phyloP scores from a whole-genome alignment of 2,888 invertebrate genomes.

The Drosophila aldrichi region DNA sequence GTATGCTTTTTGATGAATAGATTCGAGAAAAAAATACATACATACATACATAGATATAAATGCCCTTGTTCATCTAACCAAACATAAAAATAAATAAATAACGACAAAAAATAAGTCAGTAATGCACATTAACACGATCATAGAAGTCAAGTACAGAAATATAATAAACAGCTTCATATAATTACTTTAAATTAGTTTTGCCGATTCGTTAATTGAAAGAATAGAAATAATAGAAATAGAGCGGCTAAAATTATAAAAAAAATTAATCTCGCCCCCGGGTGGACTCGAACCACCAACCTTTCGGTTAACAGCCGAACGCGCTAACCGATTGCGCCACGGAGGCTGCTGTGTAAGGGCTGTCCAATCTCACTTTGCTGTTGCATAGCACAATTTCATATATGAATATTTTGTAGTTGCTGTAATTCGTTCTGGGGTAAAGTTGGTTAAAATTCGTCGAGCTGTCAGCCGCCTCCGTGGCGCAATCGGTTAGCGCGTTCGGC shows the following conservation, averaged over 20 bases:
- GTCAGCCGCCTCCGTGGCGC: conserved; percentile 90
- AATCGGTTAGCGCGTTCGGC: conserved; percentile 99
- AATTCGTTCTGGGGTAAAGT: no score
- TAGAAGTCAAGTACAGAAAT: conserved; percentile 63
- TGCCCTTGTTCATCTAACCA: conserved; percentile 66
- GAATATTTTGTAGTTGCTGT: no score
- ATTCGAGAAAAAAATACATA: conserved; percentile 25
- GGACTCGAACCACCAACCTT: conserved; percentile 99
- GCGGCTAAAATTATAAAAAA: conserved; percentile 1
- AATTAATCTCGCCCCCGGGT: conserved; percentile 92
- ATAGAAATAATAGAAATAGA: not conserved
- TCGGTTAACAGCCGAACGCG: conserved; percentile 99
- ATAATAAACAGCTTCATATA: conserved; percentile 13
- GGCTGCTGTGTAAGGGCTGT: conserved; percentile 52
- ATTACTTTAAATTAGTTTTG: conserved; percentile 18
- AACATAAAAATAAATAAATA: conserved; percentile 37
- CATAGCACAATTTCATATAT: no score
- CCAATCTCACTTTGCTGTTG: no score
- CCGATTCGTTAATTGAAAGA: not conserved
- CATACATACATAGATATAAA: no score
- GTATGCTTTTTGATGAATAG: conserved; percentile 40
- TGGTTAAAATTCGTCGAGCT: no score
- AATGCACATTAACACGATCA: conserved; percentile 58
- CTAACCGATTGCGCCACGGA: conserved; percentile 97
- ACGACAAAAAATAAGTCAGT: conserved; percentile 47